Base-by-base conservation (phyloP, 2,888 invertebrate genomes). In the Dolomedes plantarius region DNA sequence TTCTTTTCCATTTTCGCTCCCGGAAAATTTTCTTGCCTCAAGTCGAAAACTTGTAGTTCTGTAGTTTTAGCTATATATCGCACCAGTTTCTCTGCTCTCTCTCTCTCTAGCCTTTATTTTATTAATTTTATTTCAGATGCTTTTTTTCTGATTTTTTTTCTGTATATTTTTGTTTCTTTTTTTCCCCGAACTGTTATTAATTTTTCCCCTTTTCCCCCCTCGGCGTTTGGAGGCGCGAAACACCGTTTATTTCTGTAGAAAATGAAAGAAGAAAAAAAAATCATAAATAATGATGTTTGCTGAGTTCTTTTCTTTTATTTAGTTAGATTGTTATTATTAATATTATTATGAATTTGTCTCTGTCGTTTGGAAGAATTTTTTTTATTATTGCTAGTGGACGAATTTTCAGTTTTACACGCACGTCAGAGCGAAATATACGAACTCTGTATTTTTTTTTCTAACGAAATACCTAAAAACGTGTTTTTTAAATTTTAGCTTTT, bases 301-400 rank as follows among this genome's bases (percentile, higher is more conserved):
- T 7, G 13, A 62, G 23, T n/a, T n/a, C n/a, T 46, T 72, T 72
- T 65, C 7, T 50, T n/a, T 36, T 36, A 19, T 56, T 78, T 71
- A 36, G n/a, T 62, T 16, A 5, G 16, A n/a, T 29, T 36, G 71
- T 72, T 79, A 50, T 72, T 79, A 79, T 73, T 72, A 79, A 72
- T 79, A 72, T 79, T 72, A 78, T 73, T 72, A 65, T 65, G 71
- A 36, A 28, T 73, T 72, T 73, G 65, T 79, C 79, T 50, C 64
- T 72, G 72, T 79, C 79, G 72, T 32, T 31, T 16, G 9, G 36
- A n/a, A n/a, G n/a, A n/a, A n/a, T n/a, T n/a, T n/a, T n/a, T n/a
- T n/a, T n/a, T n/a, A n/a, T n/a, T n/a, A n/a, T n/a, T n/a, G n/a
- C n/a, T n/a, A n/a, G n/a, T n/a, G n/a, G n/a, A n/a, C n/a, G n/a